Evolutionary conservation across 2,888 invertebrate species (phyloP).

Genomic region (Elgonia sp.): DNA sequence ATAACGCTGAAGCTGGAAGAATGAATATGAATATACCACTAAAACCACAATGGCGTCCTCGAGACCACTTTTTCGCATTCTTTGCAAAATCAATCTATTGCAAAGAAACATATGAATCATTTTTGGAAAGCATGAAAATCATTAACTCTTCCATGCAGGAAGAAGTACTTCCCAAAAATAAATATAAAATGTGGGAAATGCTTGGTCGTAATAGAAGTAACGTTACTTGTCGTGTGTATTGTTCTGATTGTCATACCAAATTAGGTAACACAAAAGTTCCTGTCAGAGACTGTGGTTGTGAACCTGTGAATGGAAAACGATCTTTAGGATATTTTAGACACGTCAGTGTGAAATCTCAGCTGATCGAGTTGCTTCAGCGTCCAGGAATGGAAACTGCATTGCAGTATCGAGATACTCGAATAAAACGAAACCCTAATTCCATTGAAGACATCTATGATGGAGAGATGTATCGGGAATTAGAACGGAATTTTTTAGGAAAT

Average conservation of each 20-base stretch:
- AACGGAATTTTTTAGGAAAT: slow-evolving; percentile 4
- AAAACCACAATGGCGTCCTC: too few relatives aligned
- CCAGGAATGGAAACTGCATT: neutral
- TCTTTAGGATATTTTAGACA: neutral
- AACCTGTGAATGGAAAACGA: slow-evolving; percentile 6
- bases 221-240: neutral
- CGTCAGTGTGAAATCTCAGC: slow-evolving; percentile 28
- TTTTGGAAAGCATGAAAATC: neutral
- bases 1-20: too few relatives aligned
- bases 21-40: too few relatives aligned
- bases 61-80: too few relatives aligned
- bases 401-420: slow-evolving; percentile 10
- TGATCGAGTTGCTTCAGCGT: slow-evolving; percentile 5
- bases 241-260: slow-evolving; percentile 7
- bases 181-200: neutral
- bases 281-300: neutral
- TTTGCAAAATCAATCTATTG: too few relatives aligned
- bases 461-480: neutral
- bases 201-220: neutral
- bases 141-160: neutral
- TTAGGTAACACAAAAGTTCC: slow-evolving; percentile 10
- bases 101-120: slow-evolving; percentile 21
- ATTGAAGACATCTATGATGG: slow-evolving; percentile 51
- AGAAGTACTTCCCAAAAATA: slow-evolving; percentile 7
- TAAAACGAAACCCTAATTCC: slow-evolving; percentile 4